Evolutionary conservation across 23 tunicate genomes (phyloP), one percentile per base, ranked within the genome.

Genomic region (Oikopleura albicans): DNA sequence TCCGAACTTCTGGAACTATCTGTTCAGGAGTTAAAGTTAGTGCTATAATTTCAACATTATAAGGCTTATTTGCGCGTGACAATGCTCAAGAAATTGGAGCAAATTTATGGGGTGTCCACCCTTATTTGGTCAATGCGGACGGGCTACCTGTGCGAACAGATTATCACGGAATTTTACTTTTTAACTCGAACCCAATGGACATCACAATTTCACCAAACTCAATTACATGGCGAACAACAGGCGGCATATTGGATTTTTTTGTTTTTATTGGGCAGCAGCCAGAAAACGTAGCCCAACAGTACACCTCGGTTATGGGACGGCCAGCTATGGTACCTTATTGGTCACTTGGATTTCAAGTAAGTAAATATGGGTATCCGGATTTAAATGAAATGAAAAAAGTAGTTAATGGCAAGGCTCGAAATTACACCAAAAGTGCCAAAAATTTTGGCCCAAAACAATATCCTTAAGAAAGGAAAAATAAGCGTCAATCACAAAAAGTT

Each of bases 281-380:
- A 0, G 90, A 91, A 33, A 83, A 89, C 40, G 97, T 91, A 1
- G 85, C 83, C 1, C 89, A 87, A 59, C 97, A 91, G 83, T 91
- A 91, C 76, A 85, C 86, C 27, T 40, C 76, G 0, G 87, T 88
- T 1, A 76, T 91, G 39, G 97, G 97, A 33, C 83, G 75, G 22
- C 97, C 97, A n/a, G 84, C 87, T 85, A 83, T 89, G 87, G 92
- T 92, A 0, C 97, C 97, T 33, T 91, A 89, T 41, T 91, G 97
- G 97, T 84, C 97, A 12, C 88, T 91, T 37, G 97, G 97, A 0
- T 91, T 89, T 66, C 97, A 91, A 49, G 66, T 91, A 39, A 87
- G 92, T 84, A 91, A 91, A 40, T 89, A 87, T 40, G 97, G 89
- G 36, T 91, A 91, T 66, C 87, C 85, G 36, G 57, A 66, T 38